phyloP scores from a whole-genome alignment of 2,113 vertebrate genomes.

The Calcarius ornatus region DNA sequence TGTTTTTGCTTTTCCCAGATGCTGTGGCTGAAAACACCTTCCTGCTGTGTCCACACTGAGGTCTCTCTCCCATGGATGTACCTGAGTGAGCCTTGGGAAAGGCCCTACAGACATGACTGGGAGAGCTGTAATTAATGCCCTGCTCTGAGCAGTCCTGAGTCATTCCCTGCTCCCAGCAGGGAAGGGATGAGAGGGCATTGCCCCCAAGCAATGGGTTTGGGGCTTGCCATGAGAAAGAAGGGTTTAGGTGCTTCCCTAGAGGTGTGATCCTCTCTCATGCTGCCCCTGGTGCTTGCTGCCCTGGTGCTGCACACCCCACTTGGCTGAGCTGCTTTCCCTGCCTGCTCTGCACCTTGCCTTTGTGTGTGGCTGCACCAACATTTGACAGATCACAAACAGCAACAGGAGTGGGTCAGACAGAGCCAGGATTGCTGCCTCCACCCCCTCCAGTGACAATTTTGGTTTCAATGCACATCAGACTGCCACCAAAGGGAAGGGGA shows the following conservation, averaged over 20 bases:
- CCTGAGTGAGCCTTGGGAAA: neutral
- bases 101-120: accelerated
- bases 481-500: neutral
- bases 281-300: neutral
- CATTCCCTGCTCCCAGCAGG: neutral
- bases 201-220: neutral
- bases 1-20: neutral
- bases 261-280: accelerated
- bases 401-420: neutral
- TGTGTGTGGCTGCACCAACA: neutral
- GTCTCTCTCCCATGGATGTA: accelerated
- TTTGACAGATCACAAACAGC: too few species aligned
- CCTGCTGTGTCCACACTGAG: neutral
- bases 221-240: neutral
- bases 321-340: neutral
- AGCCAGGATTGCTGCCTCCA: neutral
- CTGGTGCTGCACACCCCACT: neutral
- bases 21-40: neutral
- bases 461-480: neutral
- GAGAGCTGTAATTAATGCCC: neutral
- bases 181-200: accelerated
- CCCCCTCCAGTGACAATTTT: neutral
- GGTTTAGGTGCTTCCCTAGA: neutral
- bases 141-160: neutral
- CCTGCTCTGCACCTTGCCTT: accelerated